Percentiles rank a stretch among this genome's conserved stretches.
These are phyloP conservation scores for Epicampocera succincta DNA, from an alignment of 2,888 invertebrate genomes.

Conservation along the genomic window DNA sequence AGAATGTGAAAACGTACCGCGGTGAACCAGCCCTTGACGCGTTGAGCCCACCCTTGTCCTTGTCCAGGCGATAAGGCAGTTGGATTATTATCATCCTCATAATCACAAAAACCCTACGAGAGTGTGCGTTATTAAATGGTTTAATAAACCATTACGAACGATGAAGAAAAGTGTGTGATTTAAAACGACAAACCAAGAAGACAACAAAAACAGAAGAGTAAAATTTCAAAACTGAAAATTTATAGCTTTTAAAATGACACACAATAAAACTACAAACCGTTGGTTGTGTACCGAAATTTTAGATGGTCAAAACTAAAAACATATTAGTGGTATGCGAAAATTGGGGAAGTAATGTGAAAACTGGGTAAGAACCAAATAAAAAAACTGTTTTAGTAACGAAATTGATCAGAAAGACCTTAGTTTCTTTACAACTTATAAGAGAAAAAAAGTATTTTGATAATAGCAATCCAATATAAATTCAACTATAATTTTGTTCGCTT, in stretches of 20 bases:
- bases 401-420: not conserved
- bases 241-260: constrained; percentile 38
- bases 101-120: constrained; percentile 80
- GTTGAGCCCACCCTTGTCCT: constrained; percentile 87
- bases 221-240: constrained; percentile 60
- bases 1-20: constrained; percentile 84
- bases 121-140: constrained; percentile 53
- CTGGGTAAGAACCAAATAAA: constrained; percentile 41
- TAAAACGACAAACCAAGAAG: constrained; percentile 69
- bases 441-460: constrained; percentile 61
- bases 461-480: constrained; percentile 51
- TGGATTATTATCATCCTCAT: constrained; percentile 80
- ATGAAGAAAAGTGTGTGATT: constrained; percentile 53
- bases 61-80: constrained; percentile 81
- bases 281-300: constrained; percentile 42
- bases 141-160: constrained; percentile 58
- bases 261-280: constrained; percentile 34
- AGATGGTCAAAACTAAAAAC: constrained; percentile 55
- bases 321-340: constrained; percentile 21
- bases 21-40: constrained; percentile 87
- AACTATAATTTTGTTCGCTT: constrained; percentile 27
- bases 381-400: constrained; percentile 36
- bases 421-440: constrained; percentile 45
- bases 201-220: constrained; percentile 72
- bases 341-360: constrained; percentile 25